phyloP scores from a whole-genome alignment of 1,140 invertebrate genomes.

The Chlorops oryzae region DNA sequence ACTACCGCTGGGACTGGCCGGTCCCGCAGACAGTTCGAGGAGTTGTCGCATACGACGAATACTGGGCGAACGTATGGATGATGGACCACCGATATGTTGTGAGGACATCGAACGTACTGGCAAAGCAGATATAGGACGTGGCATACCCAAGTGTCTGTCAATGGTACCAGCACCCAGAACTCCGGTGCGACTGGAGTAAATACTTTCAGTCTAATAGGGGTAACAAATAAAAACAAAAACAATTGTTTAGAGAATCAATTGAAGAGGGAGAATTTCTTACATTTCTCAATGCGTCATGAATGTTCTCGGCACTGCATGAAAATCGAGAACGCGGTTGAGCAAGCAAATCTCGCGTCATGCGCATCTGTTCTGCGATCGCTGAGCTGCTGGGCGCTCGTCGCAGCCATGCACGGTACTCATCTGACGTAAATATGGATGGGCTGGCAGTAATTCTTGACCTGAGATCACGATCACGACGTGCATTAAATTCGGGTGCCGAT shows the following conservation, averaged over 20 bases:
- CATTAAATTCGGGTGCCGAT: slow-evolving; percentile 73
- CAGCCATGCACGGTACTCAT: slow-evolving; percentile 85
- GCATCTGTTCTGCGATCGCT: slow-evolving; percentile 83
- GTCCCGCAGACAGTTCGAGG: slow-evolving; percentile 61
- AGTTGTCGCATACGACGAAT: slow-evolving; percentile 72
- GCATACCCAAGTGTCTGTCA: slow-evolving; percentile 50
- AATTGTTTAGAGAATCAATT: neutral
- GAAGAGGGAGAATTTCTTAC: slow-evolving; percentile 49
- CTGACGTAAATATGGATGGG: slow-evolving; percentile 72
- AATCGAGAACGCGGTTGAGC: slow-evolving; percentile 64
- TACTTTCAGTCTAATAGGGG: slow-evolving; percentile 56
- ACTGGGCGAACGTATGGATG: slow-evolving; percentile 58
- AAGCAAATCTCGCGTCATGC: slow-evolving; percentile 62
- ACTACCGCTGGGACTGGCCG: slow-evolving; percentile 49
- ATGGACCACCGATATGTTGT: slow-evolving; percentile 57
- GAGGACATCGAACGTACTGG: slow-evolving; percentile 62
- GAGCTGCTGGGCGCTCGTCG: slow-evolving; percentile 84
- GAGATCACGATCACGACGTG: slow-evolving; percentile 54
- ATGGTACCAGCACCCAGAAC: slow-evolving; percentile 51
- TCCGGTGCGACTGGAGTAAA: slow-evolving; percentile 53
- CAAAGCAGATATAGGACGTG: slow-evolving; percentile 46
- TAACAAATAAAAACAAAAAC: neutral
- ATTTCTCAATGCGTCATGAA: slow-evolving; percentile 72
- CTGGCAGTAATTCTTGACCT: slow-evolving; percentile 39
- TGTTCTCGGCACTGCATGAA: slow-evolving; percentile 85